phyloP scores from a whole-genome alignment of 2,113 vertebrate species.

The Amazona vittata region DNA sequence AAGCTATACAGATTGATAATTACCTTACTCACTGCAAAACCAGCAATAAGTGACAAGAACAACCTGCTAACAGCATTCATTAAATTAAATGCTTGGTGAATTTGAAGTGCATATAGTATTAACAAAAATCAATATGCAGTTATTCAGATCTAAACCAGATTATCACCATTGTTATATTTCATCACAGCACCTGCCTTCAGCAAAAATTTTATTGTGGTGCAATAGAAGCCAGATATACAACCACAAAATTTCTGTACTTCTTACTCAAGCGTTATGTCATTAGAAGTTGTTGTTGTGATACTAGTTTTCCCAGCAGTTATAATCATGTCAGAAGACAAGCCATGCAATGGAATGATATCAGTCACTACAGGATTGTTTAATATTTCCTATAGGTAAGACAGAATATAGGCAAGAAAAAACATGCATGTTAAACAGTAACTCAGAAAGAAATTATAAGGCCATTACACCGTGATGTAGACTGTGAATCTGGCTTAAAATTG shows the following conservation, averaged over 20 bases:
- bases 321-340: background rate
- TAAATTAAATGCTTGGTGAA: background rate
- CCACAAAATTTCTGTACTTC: background rate
- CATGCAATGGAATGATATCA: background rate
- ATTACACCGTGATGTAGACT: background rate
- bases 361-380: background rate
- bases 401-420: background rate
- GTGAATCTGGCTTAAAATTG: slow-evolving; percentile 17
- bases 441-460: slow-evolving; percentile 6
- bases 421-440: background rate
- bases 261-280: background rate
- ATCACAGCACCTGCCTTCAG: background rate
- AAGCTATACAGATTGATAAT: background rate
- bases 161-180: background rate
- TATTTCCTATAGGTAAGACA: background rate
- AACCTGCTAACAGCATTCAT: background rate
- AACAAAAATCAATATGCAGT: background rate
- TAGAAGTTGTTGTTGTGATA: background rate
- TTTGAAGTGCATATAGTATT: background rate
- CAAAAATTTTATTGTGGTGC: background rate
- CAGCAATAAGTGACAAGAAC: background rate
- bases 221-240: background rate
- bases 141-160: background rate
- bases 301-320: background rate
- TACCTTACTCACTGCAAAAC: rapidly evolving